Evolutionary conservation across 2,797 vertebrate species (phyloP).

Genomic region (Acanthis flammea): DNA sequence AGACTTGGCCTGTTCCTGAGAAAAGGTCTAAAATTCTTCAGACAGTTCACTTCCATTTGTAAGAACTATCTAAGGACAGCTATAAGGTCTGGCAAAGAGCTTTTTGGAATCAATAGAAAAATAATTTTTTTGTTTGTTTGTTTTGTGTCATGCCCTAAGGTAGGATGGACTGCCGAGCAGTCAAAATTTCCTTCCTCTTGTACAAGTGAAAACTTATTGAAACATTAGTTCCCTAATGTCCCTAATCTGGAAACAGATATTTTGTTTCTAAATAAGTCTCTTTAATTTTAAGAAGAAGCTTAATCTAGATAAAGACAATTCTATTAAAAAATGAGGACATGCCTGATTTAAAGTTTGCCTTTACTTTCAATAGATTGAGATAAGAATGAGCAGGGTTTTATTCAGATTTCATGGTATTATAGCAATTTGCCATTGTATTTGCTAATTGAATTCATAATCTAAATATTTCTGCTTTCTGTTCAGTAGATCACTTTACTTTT

Average conservation of each 20-base stretch:
- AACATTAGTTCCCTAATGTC: not conserved
- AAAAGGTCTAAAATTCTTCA: not conserved
- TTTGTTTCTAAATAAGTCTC: not conserved
- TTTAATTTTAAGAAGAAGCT: not conserved
- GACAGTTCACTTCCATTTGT: not conserved
- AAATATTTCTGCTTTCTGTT: not conserved
- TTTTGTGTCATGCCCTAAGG: not conserved
- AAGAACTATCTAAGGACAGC: not conserved
- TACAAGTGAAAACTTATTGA: not conserved
- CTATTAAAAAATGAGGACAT: not conserved
- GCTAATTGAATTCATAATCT: not conserved
- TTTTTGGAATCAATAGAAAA: not conserved
- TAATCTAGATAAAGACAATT: not conserved
- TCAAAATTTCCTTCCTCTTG: not conserved
- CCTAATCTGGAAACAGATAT: not conserved
- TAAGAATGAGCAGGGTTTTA: not conserved
- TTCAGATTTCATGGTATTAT: not conserved
- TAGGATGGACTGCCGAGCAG: not conserved
- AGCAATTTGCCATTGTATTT: not conserved
- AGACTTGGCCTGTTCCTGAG: not conserved
- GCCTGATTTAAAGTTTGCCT: not conserved
- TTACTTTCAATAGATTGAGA: not conserved
- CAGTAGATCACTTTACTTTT: not conserved
- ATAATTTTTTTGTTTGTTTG: not conserved
- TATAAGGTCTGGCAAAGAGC: not conserved